Conservation (phyloP, 2,113 vertebrate species). For the Oryctolagus cuniculus region DNA sequence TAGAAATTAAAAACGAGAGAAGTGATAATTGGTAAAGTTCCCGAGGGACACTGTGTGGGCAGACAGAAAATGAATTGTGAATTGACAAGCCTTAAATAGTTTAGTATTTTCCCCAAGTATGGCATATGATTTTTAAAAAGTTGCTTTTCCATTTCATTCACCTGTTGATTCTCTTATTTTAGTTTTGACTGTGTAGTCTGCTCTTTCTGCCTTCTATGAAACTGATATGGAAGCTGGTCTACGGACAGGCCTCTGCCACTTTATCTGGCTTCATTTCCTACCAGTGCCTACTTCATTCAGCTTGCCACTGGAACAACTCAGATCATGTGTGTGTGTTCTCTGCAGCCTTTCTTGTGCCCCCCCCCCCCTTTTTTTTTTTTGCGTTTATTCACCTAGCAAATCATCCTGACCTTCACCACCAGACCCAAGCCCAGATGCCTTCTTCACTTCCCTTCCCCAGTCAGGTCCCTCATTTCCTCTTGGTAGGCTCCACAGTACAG, state of each 20-base stretch:
- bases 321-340: neutral
- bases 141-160: conserved; percentile 46
- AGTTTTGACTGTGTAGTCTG: neutral
- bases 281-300: neutral
- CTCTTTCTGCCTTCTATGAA: neutral
- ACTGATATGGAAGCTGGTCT: neutral
- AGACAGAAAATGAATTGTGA: conserved; percentile 54
- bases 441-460: neutral
- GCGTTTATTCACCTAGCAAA: neutral
- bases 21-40: conserved; percentile 74
- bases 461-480: neutral
- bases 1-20: conserved; percentile 70
- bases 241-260: neutral
- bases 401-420: neutral
- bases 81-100: conserved; percentile 67
- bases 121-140: conserved; percentile 30
- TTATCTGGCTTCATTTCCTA: neutral
- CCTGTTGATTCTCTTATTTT: conserved; percentile 47
- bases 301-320: neutral
- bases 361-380: conserved; percentile 4
- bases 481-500: neutral
- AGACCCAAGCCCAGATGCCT: neutral
- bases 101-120: conserved; percentile 26
- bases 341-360: neutral
- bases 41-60: conserved; percentile 32